Base-by-base conservation (phyloP, 2,797 vertebrate species). In the Heteromormyrus szaboi region DNA sequence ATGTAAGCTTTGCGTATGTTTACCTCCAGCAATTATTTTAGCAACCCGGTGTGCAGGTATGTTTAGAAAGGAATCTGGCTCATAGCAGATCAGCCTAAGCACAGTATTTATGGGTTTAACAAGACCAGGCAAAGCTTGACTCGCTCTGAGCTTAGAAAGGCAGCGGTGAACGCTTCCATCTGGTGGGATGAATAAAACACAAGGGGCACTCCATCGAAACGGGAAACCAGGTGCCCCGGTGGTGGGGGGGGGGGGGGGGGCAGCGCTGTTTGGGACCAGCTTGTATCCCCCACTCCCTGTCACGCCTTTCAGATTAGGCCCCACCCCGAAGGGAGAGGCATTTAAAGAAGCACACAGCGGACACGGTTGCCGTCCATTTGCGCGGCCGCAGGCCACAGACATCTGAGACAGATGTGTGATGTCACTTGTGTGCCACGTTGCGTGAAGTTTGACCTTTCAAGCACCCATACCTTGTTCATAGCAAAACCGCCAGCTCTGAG, bases 121-220 rank as follows among this genome's bases (percentile, higher is more conserved):
- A 56, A 90, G 90, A 91, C 68, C 81, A 89, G 90, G 59, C 79
- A 90, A 81, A n/a, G 59, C 50, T 29, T 44, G 59, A 6, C 44
- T 37, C 29, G 33, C n/a, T 53, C 51, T 48, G 87, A 76, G 90
- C 86, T 91, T 89, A 85, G 93, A 92, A 91, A 93, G 92, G 81
- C 89, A 87, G 91, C 89, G 91, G 93, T 90, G 93, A 92, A 92
- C 90, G 2, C 25, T 91, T 93, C 94, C 95, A 94, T 95, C 94
- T 94, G 94, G 90, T 91, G 91, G 93, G 89, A 81, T 93, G 93
- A 95, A 94, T 95, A 94, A 94, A 95, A 95, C 93, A 94, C 92
- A 93, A 90, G 56, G 91, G 89, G 88, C 88, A 91, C 91, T 90
- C 90, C 92, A 90, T 91, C 85, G 87, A 90, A 90, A 90, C 5